phyloP scores from a whole-genome alignment of 2,113 vertebrate genomes.

The Mesoclemmys tuberculata region DNA sequence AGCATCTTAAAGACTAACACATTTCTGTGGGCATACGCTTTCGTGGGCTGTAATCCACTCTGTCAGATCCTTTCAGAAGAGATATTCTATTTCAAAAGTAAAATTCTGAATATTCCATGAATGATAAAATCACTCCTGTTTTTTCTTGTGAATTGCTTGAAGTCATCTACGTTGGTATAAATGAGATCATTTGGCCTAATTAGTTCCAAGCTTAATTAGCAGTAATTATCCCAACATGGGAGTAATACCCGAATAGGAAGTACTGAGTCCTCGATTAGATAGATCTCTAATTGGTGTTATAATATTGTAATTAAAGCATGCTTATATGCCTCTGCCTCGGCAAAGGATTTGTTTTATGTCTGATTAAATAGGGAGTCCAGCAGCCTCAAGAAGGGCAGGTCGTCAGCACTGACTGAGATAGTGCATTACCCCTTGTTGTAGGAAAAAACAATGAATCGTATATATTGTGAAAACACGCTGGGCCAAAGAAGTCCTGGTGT shows the following conservation, averaged over 20 bases:
- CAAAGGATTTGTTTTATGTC: conserved; percentile 87
- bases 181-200: conserved; percentile 90
- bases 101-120: conserved; percentile 71
- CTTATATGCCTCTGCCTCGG: conserved; percentile 83
- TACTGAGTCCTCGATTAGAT: conserved; percentile 87
- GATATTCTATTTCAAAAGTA: conserved; percentile 45
- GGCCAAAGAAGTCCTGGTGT: conserved; percentile 71
- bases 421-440: conserved; percentile 65
- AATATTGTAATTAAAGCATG: conserved; percentile 90
- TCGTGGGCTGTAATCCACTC: too few species aligned
- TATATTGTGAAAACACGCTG: conserved; percentile 62
- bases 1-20: too few species aligned
- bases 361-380: conserved; percentile 87
- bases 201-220: conserved; percentile 91
- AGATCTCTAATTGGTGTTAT: conserved; percentile 90
- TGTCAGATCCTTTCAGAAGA: too few species aligned
- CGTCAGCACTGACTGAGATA: conserved; percentile 71
- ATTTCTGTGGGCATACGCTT: too few species aligned
- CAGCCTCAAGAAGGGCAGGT: conserved; percentile 80
- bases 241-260: conserved; percentile 88
- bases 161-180: conserved; percentile 89
- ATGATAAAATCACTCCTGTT: conserved; percentile 76
- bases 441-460: conserved; percentile 69
- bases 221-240: conserved; percentile 92
- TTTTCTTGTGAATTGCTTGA: conserved; percentile 82